These are phyloP conservation scores for Passer domesticus DNA, from an alignment of 2,113 vertebrate genomes.

Conservation along the genomic window DNA sequence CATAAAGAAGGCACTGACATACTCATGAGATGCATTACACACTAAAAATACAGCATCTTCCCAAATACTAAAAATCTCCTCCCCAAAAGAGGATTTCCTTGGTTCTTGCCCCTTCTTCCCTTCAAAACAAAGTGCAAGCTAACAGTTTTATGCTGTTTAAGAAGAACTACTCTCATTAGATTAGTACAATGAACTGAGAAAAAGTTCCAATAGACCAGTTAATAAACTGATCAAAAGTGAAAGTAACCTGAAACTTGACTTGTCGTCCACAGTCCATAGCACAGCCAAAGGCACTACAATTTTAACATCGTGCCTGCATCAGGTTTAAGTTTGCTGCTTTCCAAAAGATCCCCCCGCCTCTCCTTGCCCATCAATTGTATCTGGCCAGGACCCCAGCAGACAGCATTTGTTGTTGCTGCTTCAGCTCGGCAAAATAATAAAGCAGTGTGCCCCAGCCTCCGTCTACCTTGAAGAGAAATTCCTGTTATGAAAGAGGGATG, in stretches of 20 bases:
- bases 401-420: constrained; percentile 54
- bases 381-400: constrained; percentile 41
- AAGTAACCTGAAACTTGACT: constrained; percentile 65
- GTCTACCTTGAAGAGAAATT: constrained; percentile 77
- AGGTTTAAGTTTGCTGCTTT: constrained; percentile 1
- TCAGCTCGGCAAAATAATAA: constrained; percentile 62
- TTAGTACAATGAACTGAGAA: not conserved
- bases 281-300: not conserved
- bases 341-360: not conserved
- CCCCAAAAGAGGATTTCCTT: not conserved
- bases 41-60: not conserved
- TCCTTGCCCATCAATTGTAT: constrained; percentile 21
- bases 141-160: not conserved
- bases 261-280: constrained; percentile 64
- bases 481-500: constrained; percentile 79
- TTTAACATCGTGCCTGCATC: constrained; percentile 40
- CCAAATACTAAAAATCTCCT: not conserved
- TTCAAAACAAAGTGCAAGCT: not conserved
- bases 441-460: constrained; percentile 60
- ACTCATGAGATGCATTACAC: not conserved
- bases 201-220: not conserved
- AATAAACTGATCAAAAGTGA: constrained; percentile 35
- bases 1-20: not conserved
- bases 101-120: not conserved
- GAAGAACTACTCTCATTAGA: not conserved